Evolutionary conservation across 2,113 vertebrate species (phyloP).

Genomic region (Verasper variegatus): DNA sequence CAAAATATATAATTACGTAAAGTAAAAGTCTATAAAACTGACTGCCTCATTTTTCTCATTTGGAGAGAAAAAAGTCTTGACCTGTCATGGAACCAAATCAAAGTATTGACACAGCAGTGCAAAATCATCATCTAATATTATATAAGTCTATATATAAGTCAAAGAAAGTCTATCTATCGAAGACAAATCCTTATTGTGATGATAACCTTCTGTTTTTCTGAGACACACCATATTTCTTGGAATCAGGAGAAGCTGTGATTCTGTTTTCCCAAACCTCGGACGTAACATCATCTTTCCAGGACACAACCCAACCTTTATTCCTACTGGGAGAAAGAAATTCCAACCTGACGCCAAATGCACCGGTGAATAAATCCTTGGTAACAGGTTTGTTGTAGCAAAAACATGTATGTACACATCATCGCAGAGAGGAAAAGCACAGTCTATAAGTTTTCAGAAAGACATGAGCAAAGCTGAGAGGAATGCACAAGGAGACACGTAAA

Average conservation of each 20-base stretch:
- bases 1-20: no score
- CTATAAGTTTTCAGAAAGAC: slow-evolving; percentile 16
- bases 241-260: not conserved
- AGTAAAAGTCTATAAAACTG: no score
- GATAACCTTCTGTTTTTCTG: not conserved
- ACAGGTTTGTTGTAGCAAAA: slow-evolving; percentile 1
- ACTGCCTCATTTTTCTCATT: no score
- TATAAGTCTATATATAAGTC: no score
- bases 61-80: no score
- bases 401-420: not conserved
- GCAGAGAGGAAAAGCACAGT: not conserved
- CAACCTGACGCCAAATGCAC: not conserved
- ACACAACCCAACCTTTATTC: not conserved
- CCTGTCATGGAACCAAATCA: no score
- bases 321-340: not conserved
- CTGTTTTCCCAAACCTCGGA: slow-evolving; percentile 7
- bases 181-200: not conserved
- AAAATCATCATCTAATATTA: no score
- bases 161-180: no score
- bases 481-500: not conserved
- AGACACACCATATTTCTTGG: not conserved
- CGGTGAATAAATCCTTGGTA: slow-evolving; percentile 4
- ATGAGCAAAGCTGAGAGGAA: slow-evolving; percentile 24
- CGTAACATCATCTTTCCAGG: not conserved
- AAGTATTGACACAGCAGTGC: no score